Base-by-base conservation (phyloP, 2,797 vertebrate genomes). In the Enteromius viviparus region DNA sequence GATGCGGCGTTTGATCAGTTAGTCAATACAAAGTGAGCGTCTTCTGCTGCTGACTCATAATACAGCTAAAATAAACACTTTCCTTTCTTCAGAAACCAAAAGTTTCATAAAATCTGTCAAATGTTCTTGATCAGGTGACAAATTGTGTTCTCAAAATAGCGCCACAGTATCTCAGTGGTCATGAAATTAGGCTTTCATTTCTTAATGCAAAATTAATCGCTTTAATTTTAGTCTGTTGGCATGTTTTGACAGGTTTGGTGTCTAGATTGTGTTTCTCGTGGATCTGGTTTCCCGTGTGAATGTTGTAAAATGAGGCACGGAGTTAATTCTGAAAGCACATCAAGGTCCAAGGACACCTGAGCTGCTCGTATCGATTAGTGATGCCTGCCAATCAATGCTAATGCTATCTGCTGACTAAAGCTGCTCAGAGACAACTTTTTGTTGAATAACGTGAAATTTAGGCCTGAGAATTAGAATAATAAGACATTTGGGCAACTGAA, bases 381-480 rank as follows among this genome's bases (percentile, higher is more conserved):
- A 68, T 77, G 64, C 79, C 66, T 81, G 80, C 66, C 29, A 71
- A 85, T 90, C 89, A 0, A 78, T 9, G 84, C 88, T 90, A 90
- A 90, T 88, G 75, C 81, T 78, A 78, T 65, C 62, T 77, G 32
- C 23, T 49, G 32, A 34, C 29, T 74, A 37, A 74, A 74, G 29
- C 71, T 34, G 19, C 49, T 34, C 10, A 3, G 21, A n/a, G 71
- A 0, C 2, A 17, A 3, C 49, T 34, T 14, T 53, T 34, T 74
- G 47, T 53, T 34, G 19, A 40, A 8, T 40, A 40, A 40, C 40
- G 5, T 40, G 40, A 40, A 40, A 40, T 40, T 40, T 8, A 7
- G 40, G 40, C 7, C 8, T 42, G 8, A 0, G 9, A 42, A 42
- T 42, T 42, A 8, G 9, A 42, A 42, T 2, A 10, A 42, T 9